Percentiles rank a stretch among this genome's conserved stretches.
Conservation (phyloP, 2,888 invertebrate genomes). For the Nudaria mundana region DNA sequence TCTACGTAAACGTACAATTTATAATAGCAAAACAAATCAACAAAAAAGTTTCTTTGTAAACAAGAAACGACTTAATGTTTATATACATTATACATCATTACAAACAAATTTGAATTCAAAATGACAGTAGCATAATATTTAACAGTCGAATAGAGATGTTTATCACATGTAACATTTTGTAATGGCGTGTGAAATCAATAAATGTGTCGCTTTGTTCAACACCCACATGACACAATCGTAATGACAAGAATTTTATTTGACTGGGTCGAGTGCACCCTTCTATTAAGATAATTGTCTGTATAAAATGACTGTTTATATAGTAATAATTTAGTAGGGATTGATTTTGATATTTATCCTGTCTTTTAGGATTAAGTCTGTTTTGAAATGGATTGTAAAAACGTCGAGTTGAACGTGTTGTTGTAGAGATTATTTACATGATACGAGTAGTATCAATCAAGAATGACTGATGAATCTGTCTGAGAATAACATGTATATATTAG, state of each 20-base stretch:
- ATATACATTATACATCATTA: conserved; percentile 23
- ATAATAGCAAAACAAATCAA: no score
- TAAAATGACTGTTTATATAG: neutral
- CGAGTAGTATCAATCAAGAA: conserved; percentile 35
- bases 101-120: conserved; percentile 26
- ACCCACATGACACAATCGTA: conserved; percentile 62
- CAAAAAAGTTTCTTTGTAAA: no score
- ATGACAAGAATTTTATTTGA: conserved; percentile 43
- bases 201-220: conserved; percentile 52
- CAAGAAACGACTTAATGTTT: no score
- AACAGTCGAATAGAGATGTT: conserved; percentile 52
- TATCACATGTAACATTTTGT: conserved; percentile 49
- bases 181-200: conserved; percentile 58
- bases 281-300: conserved; percentile 39
- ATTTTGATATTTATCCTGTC: neutral
- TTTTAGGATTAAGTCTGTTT: no score
- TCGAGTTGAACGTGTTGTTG: no score
- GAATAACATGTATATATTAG: conserved; percentile 44
- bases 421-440: no score
- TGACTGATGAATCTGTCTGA: conserved; percentile 35
- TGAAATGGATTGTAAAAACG: no score
- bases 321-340: neutral
- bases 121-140: conserved; percentile 39
- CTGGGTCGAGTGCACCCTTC: conserved; percentile 45
- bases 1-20: no score